Conservation (phyloP, 2,888 invertebrate genomes). For the Cotesia congregata region DNA sequence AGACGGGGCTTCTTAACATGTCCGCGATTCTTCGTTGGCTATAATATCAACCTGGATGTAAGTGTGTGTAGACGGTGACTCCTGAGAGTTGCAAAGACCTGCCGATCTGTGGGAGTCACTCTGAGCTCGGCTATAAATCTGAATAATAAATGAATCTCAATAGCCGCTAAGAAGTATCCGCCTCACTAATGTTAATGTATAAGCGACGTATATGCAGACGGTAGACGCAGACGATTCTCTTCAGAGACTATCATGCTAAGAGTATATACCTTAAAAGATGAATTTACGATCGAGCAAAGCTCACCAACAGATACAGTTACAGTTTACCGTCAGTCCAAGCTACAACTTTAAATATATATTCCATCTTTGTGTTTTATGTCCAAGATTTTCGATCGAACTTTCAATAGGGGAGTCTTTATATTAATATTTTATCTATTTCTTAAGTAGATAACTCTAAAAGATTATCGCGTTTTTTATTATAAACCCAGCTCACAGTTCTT, state of each 20-base stretch:
- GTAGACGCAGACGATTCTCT: neutral
- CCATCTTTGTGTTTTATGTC: neutral
- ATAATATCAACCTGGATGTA: constrained; percentile 2
- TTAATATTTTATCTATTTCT: neutral
- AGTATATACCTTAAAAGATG: constrained; percentile 61
- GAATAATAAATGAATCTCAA: constrained; percentile 70
- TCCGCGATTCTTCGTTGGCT: neutral
- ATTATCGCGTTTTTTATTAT: neutral
- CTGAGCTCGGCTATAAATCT: constrained; percentile 69
- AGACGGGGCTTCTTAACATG: constrained; percentile 38
- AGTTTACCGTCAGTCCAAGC: neutral
- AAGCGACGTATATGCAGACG: neutral
- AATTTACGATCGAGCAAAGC: constrained; percentile 63
- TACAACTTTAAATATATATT: too few species aligned
- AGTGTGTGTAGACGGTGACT: constrained; percentile 19
- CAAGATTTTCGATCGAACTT: neutral
- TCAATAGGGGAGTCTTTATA: neutral
- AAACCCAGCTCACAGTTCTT: neutral
- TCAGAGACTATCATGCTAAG: constrained; percentile 42
- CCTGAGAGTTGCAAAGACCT: constrained; percentile 63
- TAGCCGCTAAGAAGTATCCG: constrained; percentile 70
- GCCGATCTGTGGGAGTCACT: constrained; percentile 70
- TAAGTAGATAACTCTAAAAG: neutral
- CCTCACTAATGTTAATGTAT: constrained; percentile 51
- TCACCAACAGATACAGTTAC: constrained; percentile 26